Evolutionary conservation across 2,888 invertebrate species (phyloP).

Genomic region (Synergus japonicus): DNA sequence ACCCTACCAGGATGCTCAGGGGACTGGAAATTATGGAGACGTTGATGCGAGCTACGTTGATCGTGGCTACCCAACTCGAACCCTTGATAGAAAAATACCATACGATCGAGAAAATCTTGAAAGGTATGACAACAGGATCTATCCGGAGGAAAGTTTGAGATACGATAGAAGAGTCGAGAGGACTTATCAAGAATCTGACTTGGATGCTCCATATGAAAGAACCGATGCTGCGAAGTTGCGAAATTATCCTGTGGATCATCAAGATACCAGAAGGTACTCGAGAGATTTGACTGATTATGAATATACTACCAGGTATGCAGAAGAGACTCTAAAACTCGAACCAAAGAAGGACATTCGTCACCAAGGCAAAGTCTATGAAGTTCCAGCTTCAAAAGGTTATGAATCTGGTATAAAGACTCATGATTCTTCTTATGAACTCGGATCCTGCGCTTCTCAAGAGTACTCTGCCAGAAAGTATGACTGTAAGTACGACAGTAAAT

Average conservation of each 20-base stretch:
- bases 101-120: constrained; percentile 70
- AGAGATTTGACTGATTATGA: constrained; percentile 73
- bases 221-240: constrained; percentile 67
- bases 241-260: constrained; percentile 60
- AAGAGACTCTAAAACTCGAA: constrained; percentile 73
- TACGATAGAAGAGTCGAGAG: constrained; percentile 68
- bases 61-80: constrained; percentile 55
- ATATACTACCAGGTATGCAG: constrained; percentile 71
- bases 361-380: constrained; percentile 68
- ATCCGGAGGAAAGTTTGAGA: constrained; percentile 70
- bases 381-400: constrained; percentile 69
- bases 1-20: constrained; percentile 60
- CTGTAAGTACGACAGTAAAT: constrained; percentile 53
- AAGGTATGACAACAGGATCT: constrained; percentile 71
- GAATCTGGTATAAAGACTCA: constrained; percentile 75
- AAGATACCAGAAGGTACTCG: constrained; percentile 70
- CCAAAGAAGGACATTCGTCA: constrained; percentile 70
- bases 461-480: constrained; percentile 59
- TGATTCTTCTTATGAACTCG: constrained; percentile 73
- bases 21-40: constrained; percentile 39
- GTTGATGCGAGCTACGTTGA: constrained; percentile 43
- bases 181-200: constrained; percentile 73
- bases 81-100: constrained; percentile 67
- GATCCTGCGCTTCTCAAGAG: constrained; percentile 61
- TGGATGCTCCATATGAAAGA: constrained; percentile 72